Base-by-base conservation (phyloP, 2,113 vertebrate species). In the Oryzias woworae region DNA sequence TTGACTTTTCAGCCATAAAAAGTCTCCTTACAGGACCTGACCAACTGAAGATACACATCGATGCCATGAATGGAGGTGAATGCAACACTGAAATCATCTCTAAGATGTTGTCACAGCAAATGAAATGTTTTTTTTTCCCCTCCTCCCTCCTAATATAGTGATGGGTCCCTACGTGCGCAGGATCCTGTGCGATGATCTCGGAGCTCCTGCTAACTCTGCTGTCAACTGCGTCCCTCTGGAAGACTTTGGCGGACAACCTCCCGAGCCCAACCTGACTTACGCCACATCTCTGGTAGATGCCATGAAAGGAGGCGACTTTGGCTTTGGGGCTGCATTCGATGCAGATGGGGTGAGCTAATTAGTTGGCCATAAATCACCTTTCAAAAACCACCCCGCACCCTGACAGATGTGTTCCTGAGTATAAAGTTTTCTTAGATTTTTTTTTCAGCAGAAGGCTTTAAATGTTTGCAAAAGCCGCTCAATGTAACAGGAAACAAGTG, bases 141-240 rank as follows among this genome's bases (percentile, higher is more conserved):
- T 36, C 43, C 28, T 31, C 23, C 41, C 54, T 64, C 36, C 36
- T 49, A 24, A 76, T 67, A 5, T 71, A 99, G 97, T 97, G 77
- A 99, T 98, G 97, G 96, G 97, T 72, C 97, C 95, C 20, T 99
- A 99, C 16, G 96, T 99, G 58, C 94, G 95, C 64, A 93, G 93
- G 90, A 95, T 99, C 82, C 86, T 98, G 65, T 98, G 96, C 78
- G 97, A 98, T 71, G 97, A 98, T 75, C 70, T 99, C 70, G 97
- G 97, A 62, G 96, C 97, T 42, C 96, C 97, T 12, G 97, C 95
- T 58, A 99, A 99, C 89, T 98, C 97, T 65, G 96, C 97, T 14
- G 93, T 98, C 62, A 96, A 97, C 92, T 98, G 96, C 81, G 88
- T 97, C 74, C 97, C 97, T 18, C 67, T 97, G 85, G 97, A 99